A percentile compares a stretch with the other conserved stretches of the same genome.
Evolutionary conservation across 1,140 invertebrate genomes (phyloP).

Genomic region (Dreissena rostriformis): DNA sequence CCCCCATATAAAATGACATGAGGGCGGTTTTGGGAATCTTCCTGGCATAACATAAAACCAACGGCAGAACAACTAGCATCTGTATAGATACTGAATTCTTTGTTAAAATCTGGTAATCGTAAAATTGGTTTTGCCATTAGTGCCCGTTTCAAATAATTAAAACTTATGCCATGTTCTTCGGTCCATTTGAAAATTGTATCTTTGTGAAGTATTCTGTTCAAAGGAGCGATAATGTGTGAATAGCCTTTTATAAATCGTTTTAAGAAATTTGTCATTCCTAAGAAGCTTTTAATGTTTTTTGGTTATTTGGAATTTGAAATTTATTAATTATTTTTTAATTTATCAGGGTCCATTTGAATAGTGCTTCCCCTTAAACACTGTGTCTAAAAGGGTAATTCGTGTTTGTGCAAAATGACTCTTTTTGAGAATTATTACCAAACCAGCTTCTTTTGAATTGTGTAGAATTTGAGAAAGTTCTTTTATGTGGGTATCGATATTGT

Average conservation of each 20-base stretch:
- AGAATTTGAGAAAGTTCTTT: not conserved
- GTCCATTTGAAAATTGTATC: slow-evolving; percentile 14
- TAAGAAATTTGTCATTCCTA: slow-evolving; percentile 10
- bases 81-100: not conserved
- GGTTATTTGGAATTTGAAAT: slow-evolving; percentile 4
- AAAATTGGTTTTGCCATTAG: not conserved
- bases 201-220: not conserved
- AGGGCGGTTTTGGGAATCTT: not conserved
- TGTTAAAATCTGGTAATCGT: not conserved
- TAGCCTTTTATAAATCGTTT: slow-evolving; percentile 9
- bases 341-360: slow-evolving; percentile 1
- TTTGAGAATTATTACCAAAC: not conserved
- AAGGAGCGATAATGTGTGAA: not conserved
- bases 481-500: not conserved
- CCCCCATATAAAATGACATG: not conserved
- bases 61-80: not conserved
- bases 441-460: not conserved
- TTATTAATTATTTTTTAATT: not conserved
- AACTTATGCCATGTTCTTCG: not conserved
- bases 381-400: not conserved
- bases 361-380: not conserved
- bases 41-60: not conserved
- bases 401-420: not conserved
- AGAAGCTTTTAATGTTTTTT: slow-evolving; percentile 17
- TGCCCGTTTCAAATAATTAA: not conserved